These are phyloP conservation scores for Meloe dianella DNA, from an alignment of 2,888 invertebrate genomes.

Conservation along the genomic window DNA sequence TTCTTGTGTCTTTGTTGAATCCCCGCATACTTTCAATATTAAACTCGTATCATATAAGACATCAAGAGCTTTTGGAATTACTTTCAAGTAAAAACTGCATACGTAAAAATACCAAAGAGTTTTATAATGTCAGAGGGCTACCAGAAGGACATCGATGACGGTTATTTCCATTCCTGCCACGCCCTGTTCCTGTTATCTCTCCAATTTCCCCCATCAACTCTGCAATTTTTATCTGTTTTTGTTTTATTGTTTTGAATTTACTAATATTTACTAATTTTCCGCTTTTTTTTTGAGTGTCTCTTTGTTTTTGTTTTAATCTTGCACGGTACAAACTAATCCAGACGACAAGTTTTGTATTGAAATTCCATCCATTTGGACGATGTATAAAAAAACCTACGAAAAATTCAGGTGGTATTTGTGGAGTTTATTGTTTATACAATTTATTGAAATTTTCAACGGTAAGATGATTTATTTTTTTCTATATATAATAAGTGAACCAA, in stretches of 20 bases:
- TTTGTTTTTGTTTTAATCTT: slow-evolving; percentile 4
- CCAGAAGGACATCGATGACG: neutral
- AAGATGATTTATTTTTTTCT: neutral
- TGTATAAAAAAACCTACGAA: neutral
- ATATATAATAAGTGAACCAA: neutral
- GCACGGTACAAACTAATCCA: slow-evolving; percentile 1
- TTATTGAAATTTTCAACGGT: neutral
- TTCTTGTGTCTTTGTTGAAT: neutral
- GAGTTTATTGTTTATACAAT: no score
- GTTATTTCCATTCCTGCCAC: neutral
- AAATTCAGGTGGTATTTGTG: slow-evolving; percentile 5
- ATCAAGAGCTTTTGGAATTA: neutral
- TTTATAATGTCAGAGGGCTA: neutral
- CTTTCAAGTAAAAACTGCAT: neutral
- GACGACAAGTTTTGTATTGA: neutral
- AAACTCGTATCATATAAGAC: neutral
- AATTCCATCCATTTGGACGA: neutral
- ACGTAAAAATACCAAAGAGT: neutral
- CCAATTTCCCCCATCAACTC: neutral
- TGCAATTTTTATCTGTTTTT: neutral
- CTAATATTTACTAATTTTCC: slow-evolving; percentile 9
- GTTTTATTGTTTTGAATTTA: neutral
- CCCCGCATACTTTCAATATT: neutral
- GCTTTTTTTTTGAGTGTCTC: neutral
- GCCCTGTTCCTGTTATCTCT: neutral